Conservation (phyloP, 2,888 invertebrate genomes). For the Scaptomyza caliginosa region DNA sequence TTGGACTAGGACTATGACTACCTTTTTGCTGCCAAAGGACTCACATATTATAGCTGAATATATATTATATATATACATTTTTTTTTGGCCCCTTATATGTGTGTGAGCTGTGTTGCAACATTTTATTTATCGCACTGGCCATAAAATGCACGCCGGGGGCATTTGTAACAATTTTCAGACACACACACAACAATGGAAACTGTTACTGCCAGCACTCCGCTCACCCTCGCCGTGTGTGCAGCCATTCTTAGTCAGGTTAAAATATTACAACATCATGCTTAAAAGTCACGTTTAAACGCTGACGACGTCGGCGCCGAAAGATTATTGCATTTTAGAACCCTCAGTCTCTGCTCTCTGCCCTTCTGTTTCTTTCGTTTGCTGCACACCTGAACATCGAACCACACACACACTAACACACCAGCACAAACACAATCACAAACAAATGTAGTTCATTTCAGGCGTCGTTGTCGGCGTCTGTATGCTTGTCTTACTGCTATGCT, state of each 20-base stretch:
- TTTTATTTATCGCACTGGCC: slow-evolving; percentile 78
- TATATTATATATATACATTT: slow-evolving; percentile 11
- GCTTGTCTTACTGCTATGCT: slow-evolving; percentile 56
- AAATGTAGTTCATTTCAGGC: slow-evolving; percentile 71
- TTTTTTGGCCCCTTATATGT: slow-evolving; percentile 15
- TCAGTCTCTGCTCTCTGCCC: not conserved
- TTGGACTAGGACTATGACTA: slow-evolving; percentile 45
- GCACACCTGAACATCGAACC: slow-evolving; percentile 42
- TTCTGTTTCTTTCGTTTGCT: slow-evolving; percentile 19
- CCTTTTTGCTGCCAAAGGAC: slow-evolving; percentile 51
- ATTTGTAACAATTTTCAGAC: slow-evolving; percentile 78
- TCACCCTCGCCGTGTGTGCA: slow-evolving; percentile 16
- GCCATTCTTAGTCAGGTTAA: slow-evolving; percentile 75
- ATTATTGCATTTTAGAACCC: slow-evolving; percentile 77
- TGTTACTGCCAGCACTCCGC: slow-evolving; percentile 16
- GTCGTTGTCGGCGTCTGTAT: slow-evolving; percentile 49
- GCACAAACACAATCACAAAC: slow-evolving; percentile 57
- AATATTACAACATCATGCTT: slow-evolving; percentile 81
- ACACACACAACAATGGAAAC: slow-evolving; percentile 68
- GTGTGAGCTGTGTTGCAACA: slow-evolving; percentile 66
- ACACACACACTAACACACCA: too few species aligned
- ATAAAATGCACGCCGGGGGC: slow-evolving; percentile 80
- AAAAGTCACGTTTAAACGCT: slow-evolving; percentile 80
- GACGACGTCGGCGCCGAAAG: slow-evolving; percentile 77
- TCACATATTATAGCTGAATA: slow-evolving; percentile 51